Conservation (phyloP, 2,888 invertebrate genomes). For the Dascillus cervinus region DNA sequence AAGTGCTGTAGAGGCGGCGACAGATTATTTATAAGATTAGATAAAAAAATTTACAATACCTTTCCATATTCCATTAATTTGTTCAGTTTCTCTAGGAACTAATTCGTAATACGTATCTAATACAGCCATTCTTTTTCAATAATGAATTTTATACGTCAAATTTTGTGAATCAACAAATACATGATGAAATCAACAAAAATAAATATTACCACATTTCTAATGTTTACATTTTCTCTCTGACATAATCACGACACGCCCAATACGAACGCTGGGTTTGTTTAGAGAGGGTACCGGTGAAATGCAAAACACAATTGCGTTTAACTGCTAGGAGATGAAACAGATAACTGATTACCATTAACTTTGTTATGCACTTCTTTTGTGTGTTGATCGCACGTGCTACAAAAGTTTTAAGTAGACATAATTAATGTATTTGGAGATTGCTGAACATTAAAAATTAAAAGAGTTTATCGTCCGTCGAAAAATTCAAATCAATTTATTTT, state of each 20-base stretch:
- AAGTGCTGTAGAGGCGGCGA: not conserved
- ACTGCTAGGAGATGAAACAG: no score
- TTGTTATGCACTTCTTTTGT: no score
- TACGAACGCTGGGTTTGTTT: conserved; percentile 4
- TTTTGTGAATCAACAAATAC: conserved; percentile 1
- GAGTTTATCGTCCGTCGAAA: no score
- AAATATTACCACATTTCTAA: conserved; percentile 29
- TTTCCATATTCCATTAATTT: conserved; percentile 27
- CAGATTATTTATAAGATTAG: not conserved
- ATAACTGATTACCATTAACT: no score
- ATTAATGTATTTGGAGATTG: no score
- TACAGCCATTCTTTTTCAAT: not conserved
- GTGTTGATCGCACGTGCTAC: no score
- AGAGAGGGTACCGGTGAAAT: no score
- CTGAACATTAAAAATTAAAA: no score
- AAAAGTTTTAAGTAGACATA: no score
- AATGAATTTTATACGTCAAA: not conserved
- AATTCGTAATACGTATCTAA: conserved; percentile 21
- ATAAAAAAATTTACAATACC: conserved; percentile 19
- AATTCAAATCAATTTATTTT: no score
- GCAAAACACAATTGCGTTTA: no score
- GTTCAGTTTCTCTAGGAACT: conserved; percentile 22
- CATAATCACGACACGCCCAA: conserved; percentile 1
- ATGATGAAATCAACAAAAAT: conserved; percentile 24
- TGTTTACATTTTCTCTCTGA: conserved; percentile 17